Base-by-base conservation (phyloP, 2,888 invertebrate species). In the Lumbricus terrestris region DNA sequence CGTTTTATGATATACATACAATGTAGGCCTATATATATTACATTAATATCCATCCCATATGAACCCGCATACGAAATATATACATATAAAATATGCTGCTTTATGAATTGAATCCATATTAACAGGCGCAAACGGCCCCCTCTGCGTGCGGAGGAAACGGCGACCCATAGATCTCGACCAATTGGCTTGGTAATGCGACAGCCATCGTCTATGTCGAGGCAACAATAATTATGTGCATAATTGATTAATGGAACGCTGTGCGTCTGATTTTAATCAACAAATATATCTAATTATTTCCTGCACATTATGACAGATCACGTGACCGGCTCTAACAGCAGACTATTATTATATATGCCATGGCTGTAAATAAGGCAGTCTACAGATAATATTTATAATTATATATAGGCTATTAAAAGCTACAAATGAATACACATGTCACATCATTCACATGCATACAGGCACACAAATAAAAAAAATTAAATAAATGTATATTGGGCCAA, bases 241-340 rank as follows among this genome's bases (percentile, higher is more conserved):
- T 69, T 69, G 69, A 69, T 85, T 85, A 35, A 85, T 85, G 85
- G 85, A 85, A 34, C 85, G 85, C 85, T 37, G 85, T 85, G 34
- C 85, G 85, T 85, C 85, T 85, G 85, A 85, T 85, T 85, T 85
- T 85, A 85, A 85, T 85, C 85, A 20, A 2, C 35, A 23, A n/a
- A n/a, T n/a, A 85, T 69, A 69, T 69, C 69, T 69, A 29, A 69
- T 69, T 69, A 69, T 69, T 69, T 69, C 69, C 69, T 69, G 69
- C 29, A 11, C 69, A 69, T 69, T n/a, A 69, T n/a, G 69, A 69
- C n/a, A 69, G 69, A 69, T n/a, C 69, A 8, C 69, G 29, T 69
- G 69, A 69, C 29, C 69, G 69, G 69, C n/a, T 69, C 69, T 8
- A 29, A 69, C 11, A 69, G n/a, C 69, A n/a, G 69, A 69, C 69